Evolutionary conservation across 2,888 invertebrate species (phyloP), one percentile per base, ranked within the genome.

Genomic region (Sussaba pulchella): DNA sequence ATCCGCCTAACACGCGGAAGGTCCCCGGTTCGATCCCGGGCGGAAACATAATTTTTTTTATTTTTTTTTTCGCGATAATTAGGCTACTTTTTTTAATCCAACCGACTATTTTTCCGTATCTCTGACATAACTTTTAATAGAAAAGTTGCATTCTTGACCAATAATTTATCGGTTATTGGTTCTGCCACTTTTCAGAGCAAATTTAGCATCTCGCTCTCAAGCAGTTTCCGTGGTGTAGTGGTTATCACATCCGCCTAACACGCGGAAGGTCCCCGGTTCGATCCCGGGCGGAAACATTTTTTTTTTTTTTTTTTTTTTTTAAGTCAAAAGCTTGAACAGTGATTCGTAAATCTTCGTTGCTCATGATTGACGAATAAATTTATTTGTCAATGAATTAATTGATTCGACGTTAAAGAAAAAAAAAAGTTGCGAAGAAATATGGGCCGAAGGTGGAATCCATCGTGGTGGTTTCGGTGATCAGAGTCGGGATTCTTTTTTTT

Each of bases 201-300:
- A 9, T 57, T 9, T 57, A 31, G 54, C 26, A 8, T 0, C 0
- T 8, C 17, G 4, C 14, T 2, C 5, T 14, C 31, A 57, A 36
- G 10, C 10, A 6, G 95, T 96, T 96, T 96, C 95, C 96, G 96
- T 96, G 96, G 96, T 96, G 96, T 96, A 96, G 96, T 95, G 96
- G 96, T 96, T 96, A 96, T 96, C 96, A 96, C 96, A 96, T 96
- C 96, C 96, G 96, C 96, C 96, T 96, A 96, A 96, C 96, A 96
- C 96, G 96, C 96, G 96, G 96, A 96, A 96, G 96, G 96, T 94
- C 96, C 96, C 96, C 96, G 96, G 96, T 96, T 96, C 96, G 96
- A 96, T 95, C 96, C 96, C 96, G 96, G 96, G 96, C 96, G 95
- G 95, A 96, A 96, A 95, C 96, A 95, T 88, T 81, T 93, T 69